Conservation (phyloP, 1,140 invertebrate genomes). For the Aphelenchoides besseyi region DNA sequence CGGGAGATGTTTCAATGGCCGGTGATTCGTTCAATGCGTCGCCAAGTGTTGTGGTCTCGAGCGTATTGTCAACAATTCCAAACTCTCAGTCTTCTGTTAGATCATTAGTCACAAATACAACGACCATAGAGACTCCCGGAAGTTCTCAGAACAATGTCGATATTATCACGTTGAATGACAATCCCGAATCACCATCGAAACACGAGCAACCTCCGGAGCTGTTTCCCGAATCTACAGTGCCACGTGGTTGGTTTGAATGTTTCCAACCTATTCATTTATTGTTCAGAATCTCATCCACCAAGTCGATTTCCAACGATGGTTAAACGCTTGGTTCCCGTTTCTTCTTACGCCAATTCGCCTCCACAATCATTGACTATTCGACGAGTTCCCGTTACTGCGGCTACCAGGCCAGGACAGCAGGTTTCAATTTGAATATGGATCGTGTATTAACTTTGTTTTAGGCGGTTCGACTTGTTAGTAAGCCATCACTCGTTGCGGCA, state of each 20-base stretch:
- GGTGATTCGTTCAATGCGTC: background rate
- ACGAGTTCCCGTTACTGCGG: background rate
- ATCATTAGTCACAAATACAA: background rate
- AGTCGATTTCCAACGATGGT: background rate
- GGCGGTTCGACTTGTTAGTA: background rate
- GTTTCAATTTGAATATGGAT: background rate
- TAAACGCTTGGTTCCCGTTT: background rate
- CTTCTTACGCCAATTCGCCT: background rate
- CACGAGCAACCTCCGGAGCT: background rate
- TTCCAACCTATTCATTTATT: background rate
- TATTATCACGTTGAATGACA: background rate
- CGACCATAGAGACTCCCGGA: background rate
- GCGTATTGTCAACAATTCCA: background rate
- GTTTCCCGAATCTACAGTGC: background rate
- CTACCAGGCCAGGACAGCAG: background rate
- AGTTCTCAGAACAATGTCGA: background rate
- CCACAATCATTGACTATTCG: background rate
- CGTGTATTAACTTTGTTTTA: no score
- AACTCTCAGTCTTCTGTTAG: slow-evolving; percentile 3
- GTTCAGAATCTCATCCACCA: background rate
- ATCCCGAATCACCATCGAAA: slow-evolving; percentile 8
- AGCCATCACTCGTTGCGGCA: background rate
- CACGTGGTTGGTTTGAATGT: background rate
- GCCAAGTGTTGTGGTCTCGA: background rate
- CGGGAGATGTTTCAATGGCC: background rate